Evolutionary conservation across 2,888 invertebrate genomes (phyloP).

Genomic region (Drosophila macrospina): DNA sequence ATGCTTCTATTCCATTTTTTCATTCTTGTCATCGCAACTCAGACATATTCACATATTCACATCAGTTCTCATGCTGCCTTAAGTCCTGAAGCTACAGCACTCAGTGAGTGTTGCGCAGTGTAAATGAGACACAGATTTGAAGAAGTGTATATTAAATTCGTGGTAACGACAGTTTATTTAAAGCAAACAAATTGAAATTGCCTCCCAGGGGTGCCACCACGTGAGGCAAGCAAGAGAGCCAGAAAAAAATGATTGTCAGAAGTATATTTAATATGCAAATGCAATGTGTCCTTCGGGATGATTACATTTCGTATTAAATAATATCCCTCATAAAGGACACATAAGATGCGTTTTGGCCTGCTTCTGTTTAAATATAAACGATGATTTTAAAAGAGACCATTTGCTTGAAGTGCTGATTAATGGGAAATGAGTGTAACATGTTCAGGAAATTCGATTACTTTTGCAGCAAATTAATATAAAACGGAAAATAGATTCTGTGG

Average conservation of each 20-base stretch:
- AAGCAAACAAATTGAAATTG: conserved; percentile 55
- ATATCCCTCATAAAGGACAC: conserved; percentile 8
- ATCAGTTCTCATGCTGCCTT: not conserved
- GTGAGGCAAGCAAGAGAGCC: conserved; percentile 16
- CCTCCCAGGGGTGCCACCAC: conserved; percentile 49
- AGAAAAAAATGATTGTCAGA: conserved; percentile 27
- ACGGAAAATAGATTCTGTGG: conserved; percentile 36
- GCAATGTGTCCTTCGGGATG: conserved; percentile 64
- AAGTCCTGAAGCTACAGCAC: not conserved
- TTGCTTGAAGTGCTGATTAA: conserved; percentile 30
- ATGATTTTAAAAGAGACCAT: conserved; percentile 50
- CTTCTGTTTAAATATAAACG: conserved; percentile 37
- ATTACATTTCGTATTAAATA: conserved; percentile 57
- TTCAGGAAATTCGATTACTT: conserved; percentile 37
- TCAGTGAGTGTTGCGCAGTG: not conserved
- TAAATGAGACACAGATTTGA: not conserved
- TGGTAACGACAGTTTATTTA: conserved; percentile 30
- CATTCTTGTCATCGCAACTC: conserved; percentile 1
- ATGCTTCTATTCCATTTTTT: not conserved
- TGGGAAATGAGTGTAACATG: conserved; percentile 52
- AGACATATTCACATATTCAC: too few relatives aligned
- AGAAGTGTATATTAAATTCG: conserved; percentile 18
- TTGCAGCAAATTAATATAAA: conserved; percentile 63
- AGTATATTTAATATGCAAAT: conserved; percentile 71
- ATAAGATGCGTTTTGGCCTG: conserved; percentile 5